Conservation (phyloP, 2,113 vertebrate species). For the Donacobius atricapilla region DNA sequence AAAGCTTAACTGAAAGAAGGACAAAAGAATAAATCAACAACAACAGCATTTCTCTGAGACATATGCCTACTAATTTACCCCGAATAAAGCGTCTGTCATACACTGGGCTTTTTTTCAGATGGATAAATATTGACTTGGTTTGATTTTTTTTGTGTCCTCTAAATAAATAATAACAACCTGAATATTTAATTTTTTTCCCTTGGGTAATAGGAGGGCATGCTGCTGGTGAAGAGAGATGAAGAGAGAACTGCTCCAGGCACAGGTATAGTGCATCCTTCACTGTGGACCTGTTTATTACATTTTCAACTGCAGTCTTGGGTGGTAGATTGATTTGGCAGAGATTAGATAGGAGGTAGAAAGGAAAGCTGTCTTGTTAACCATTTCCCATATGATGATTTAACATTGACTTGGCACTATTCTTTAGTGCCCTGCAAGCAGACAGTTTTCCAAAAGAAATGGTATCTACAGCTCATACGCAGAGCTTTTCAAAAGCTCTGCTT, state of each 20-base stretch:
- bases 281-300: slow-evolving; percentile 19
- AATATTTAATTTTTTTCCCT: slow-evolving; percentile 57
- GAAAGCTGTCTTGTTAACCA: slow-evolving; percentile 51
- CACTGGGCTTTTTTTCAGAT: slow-evolving; percentile 20
- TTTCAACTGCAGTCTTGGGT: slow-evolving; percentile 21
- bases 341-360: slow-evolving; percentile 24
- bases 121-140: slow-evolving; percentile 61
- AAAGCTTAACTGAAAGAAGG: slow-evolving; percentile 46
- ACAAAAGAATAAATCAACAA: slow-evolving; percentile 60
- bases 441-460: slow-evolving; percentile 22
- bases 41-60: slow-evolving; percentile 27
- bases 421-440: neutral
- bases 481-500: neutral
- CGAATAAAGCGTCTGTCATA: slow-evolving; percentile 21
- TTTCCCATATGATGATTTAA: slow-evolving; percentile 48
- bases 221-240: slow-evolving; percentile 20
- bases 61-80: slow-evolving; percentile 41
- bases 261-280: neutral
- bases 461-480: neutral
- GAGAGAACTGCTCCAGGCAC: neutral
- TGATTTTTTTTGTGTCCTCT: slow-evolving; percentile 15
- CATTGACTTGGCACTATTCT: slow-evolving; percentile 32
- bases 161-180: slow-evolving; percentile 62
- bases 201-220: neutral
- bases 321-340: slow-evolving; percentile 53